Conservation (phyloP, 2,888 invertebrate species). For the Lamproptera curius region DNA sequence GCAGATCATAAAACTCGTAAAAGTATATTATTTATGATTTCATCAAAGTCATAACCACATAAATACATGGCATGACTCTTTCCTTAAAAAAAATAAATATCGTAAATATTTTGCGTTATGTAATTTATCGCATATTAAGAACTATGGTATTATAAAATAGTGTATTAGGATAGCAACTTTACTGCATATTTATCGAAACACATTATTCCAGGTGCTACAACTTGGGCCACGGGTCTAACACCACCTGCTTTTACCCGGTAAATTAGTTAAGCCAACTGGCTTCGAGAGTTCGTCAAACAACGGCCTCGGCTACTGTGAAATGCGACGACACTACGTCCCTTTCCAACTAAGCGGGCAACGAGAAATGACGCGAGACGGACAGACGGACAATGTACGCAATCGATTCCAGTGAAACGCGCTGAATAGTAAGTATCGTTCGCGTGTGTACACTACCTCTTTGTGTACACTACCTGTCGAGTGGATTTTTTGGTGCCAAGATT, state of each 20-base stretch:
- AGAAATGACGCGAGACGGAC: constrained; percentile 23
- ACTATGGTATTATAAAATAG: too few species aligned
- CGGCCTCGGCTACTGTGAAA: constrained; percentile 61
- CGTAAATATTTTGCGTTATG: too few species aligned
- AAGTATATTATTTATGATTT: too few species aligned
- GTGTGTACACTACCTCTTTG: constrained; percentile 3
- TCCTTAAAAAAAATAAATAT: too few species aligned
- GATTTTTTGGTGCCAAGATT: constrained; percentile 1
- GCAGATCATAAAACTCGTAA: too few species aligned
- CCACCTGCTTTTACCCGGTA: constrained; percentile 38
- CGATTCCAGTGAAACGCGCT: constrained; percentile 31
- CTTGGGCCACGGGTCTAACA: constrained; percentile 9
- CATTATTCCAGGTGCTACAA: too few species aligned
- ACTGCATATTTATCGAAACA: too few species aligned
- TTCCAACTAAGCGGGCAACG: constrained; percentile 25
- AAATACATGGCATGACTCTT: too few species aligned
- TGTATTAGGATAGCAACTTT: too few species aligned
- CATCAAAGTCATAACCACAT: too few species aligned
- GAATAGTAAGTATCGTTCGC: constrained; percentile 16
- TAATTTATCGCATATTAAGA: too few species aligned
- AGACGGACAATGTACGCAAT: constrained; percentile 35
- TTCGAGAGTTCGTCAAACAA: constrained; percentile 55
- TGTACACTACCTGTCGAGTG: constrained; percentile 2
- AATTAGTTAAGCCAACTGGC: constrained; percentile 42
- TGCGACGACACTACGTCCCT: constrained; percentile 41